These are phyloP conservation scores for Zaprionus gabonicus DNA, from an alignment of 1,140 invertebrate genomes.

Conservation along the genomic window DNA sequence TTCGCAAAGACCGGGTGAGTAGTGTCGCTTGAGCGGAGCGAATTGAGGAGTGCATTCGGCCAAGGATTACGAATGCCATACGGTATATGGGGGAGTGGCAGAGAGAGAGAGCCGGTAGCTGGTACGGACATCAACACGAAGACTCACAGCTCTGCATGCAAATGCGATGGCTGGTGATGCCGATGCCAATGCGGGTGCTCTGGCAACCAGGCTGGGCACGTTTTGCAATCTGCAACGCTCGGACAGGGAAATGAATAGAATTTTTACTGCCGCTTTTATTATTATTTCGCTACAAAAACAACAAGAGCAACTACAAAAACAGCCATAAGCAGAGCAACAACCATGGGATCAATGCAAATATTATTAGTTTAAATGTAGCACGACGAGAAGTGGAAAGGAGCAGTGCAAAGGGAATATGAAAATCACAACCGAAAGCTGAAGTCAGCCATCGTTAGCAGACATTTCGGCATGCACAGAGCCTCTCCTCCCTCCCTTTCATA, in stretches of 20 bases:
- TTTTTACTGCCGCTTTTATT: slow-evolving; percentile 79
- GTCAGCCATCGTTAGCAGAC: slow-evolving; percentile 72
- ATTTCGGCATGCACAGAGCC: slow-evolving; percentile 44
- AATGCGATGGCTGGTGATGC: slow-evolving; percentile 42
- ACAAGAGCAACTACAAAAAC: slow-evolving; percentile 38
- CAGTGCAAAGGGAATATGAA: slow-evolving; percentile 12
- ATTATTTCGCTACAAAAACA: slow-evolving; percentile 52
- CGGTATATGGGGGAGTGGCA: background rate
- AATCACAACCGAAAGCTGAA: slow-evolving; percentile 69
- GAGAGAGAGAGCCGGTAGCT: background rate
- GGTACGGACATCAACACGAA: slow-evolving; percentile 52
- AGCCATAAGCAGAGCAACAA: slow-evolving; percentile 29
- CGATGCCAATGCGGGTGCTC: slow-evolving; percentile 46
- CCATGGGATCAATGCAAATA: slow-evolving; percentile 64
- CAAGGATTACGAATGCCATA: slow-evolving; percentile 54
- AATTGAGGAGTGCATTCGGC: slow-evolving; percentile 72
- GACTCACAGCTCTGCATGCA: slow-evolving; percentile 69
- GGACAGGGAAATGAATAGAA: slow-evolving; percentile 82
- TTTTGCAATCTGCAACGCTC: slow-evolving; percentile 78
- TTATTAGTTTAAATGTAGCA: slow-evolving; percentile 70
- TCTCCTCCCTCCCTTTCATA: slow-evolving; percentile 11
- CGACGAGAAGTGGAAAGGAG: slow-evolving; percentile 5
- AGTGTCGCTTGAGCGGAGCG: slow-evolving; percentile 42
- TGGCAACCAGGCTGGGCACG: slow-evolving; percentile 65
- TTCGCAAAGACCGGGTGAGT: slow-evolving; percentile 94